Percentiles rank a stretch among this genome's conserved stretches.
Evolutionary conservation across 2,888 invertebrate species (phyloP).

Genomic region (Epinotia ramella): DNA sequence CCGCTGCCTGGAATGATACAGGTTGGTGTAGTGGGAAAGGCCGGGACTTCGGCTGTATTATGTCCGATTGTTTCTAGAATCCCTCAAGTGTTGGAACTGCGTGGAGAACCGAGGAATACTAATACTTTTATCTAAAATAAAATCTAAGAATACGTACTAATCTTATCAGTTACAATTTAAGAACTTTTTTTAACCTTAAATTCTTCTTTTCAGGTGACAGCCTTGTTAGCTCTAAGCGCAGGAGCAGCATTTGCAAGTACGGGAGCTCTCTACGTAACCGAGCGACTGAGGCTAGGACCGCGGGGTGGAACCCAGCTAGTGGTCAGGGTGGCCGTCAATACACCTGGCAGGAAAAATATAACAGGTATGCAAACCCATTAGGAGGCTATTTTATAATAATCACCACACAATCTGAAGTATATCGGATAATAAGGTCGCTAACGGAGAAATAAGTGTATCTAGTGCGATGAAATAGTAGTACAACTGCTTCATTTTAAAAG

Average conservation of each 20-base stretch:
- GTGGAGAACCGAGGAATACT: background rate
- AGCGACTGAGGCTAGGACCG: constrained; percentile 86
- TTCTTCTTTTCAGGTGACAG: constrained; percentile 83
- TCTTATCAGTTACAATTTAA: too few species aligned
- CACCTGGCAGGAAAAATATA: constrained; percentile 87
- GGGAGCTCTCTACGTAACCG: constrained; percentile 87
- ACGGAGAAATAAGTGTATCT: too few species aligned
- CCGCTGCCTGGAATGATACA: too few species aligned
- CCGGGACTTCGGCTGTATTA: too few species aligned
- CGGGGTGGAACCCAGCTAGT: constrained; percentile 88
- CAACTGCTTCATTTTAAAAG: background rate
- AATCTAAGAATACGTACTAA: background rate
- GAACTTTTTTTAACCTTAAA: background rate
- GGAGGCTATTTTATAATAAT: background rate
- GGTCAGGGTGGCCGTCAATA: constrained; percentile 86
- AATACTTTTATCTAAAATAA: background rate
- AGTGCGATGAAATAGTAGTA: background rate
- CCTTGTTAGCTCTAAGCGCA: constrained; percentile 86
- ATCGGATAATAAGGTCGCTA: too few species aligned
- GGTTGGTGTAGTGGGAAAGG: too few species aligned
- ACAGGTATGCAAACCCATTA: constrained; percentile 79
- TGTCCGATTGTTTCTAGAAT: too few species aligned
- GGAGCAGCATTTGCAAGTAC: constrained; percentile 88
- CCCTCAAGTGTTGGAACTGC: too few species aligned
- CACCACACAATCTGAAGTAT: background rate